A percentile compares a stretch with the other conserved stretches of the same genome.
Conservation (phyloP, 2,888 invertebrate species). For the Hemaris fuciformis region DNA sequence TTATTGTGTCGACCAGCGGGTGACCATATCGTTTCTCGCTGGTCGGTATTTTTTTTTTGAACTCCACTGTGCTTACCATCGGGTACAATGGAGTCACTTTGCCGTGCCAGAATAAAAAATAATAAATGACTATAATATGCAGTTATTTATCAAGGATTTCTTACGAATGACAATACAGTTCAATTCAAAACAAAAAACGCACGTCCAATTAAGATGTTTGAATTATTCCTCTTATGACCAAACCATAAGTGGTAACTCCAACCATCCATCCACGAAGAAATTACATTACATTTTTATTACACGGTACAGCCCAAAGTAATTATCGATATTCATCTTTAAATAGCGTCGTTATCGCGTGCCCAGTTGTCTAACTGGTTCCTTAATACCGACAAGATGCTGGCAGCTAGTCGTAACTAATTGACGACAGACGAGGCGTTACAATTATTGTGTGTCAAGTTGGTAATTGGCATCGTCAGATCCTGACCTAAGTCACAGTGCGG, state of each 20-base stretch:
- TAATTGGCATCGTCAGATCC: constrained; percentile 56
- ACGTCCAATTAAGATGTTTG: background rate
- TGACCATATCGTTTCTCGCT: too few species aligned
- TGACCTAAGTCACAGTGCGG: constrained; percentile 40
- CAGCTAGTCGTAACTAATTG: constrained; percentile 56
- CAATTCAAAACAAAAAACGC: background rate
- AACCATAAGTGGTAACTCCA: background rate
- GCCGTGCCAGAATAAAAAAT: too few species aligned
- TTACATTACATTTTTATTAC: constrained; percentile 9
- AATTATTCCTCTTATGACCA: background rate
- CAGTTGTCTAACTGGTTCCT: constrained; percentile 51
- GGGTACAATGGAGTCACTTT: too few species aligned
- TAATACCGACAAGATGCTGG: constrained; percentile 51
- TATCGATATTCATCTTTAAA: constrained; percentile 46
- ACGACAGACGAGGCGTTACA: constrained; percentile 62
- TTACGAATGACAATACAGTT: background rate
- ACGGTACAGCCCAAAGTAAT: constrained; percentile 32
- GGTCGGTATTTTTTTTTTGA: too few species aligned
- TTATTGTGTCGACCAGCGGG: too few species aligned
- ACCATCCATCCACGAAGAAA: constrained; percentile 1
- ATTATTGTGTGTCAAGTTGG: constrained; percentile 58
- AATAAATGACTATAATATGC: too few species aligned
- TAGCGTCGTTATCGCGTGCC: constrained; percentile 51
- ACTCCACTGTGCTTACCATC: too few species aligned
- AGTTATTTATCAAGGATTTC: background rate